Percentiles rank a stretch among this genome's conserved stretches.
Evolutionary conservation across 2,113 vertebrate genomes (phyloP).

Genomic region (Calonectris borealis): DNA sequence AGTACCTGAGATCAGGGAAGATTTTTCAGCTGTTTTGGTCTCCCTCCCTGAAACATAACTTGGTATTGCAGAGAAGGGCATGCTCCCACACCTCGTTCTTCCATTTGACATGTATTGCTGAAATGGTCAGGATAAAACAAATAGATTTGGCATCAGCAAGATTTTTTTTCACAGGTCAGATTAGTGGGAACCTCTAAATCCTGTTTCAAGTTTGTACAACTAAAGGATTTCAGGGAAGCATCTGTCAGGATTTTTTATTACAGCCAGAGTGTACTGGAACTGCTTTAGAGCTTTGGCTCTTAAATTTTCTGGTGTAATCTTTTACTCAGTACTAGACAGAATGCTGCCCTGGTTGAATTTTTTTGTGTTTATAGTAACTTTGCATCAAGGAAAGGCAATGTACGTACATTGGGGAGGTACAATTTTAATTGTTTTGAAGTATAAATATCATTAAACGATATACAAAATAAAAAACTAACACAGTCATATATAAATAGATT

Average conservation of each 20-base stretch:
- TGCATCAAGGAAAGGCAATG: neutral
- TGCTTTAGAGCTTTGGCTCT: neutral
- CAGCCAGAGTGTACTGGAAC: neutral
- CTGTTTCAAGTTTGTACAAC: neutral
- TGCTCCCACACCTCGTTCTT: neutral
- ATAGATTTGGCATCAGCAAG: neutral
- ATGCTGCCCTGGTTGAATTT: neutral
- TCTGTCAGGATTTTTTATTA: neutral
- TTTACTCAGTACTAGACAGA: neutral
- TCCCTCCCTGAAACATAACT: neutral
- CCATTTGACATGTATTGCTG: rapidly evolving
- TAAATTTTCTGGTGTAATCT: neutral
- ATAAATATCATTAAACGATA: neutral
- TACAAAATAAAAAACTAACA: neutral
- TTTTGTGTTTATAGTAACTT: neutral
- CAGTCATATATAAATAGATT: neutral
- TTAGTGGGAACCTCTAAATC: neutral
- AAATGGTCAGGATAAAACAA: neutral
- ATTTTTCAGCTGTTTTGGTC: neutral
- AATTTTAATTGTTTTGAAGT: neutral
- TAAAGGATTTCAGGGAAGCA: neutral
- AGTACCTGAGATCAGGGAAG: neutral
- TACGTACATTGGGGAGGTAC: rapidly evolving
- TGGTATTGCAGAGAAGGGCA: neutral
- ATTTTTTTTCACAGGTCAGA: neutral